Conservation (phyloP, 2,888 invertebrate species). For the Masnerella sp. region DNA sequence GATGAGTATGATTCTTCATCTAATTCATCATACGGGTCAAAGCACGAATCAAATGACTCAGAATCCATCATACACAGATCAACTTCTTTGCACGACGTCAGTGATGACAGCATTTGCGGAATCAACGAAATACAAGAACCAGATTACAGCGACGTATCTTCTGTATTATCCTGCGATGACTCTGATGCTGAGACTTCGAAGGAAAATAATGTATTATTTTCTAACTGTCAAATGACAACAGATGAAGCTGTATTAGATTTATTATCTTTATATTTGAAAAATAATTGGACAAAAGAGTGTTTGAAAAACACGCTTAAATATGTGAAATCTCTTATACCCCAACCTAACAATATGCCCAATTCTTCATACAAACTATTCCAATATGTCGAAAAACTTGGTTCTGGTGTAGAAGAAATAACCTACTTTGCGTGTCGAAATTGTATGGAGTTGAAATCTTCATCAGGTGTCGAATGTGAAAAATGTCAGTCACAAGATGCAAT, state of each 20-base stretch:
- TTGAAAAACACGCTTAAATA: slow-evolving; percentile 1
- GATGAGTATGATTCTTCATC: no score
- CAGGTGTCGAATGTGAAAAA: slow-evolving; percentile 10
- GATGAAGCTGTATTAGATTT: slow-evolving; percentile 25
- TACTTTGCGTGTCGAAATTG: slow-evolving; percentile 33
- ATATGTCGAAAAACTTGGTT: slow-evolving; percentile 17
- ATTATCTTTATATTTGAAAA: neutral
- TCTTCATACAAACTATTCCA: slow-evolving; percentile 17
- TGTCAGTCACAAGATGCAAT: slow-evolving; percentile 30
- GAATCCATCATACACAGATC: no score
- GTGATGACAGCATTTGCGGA: no score
- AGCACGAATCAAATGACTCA: no score
- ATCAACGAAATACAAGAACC: no score
- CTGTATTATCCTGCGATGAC: no score
- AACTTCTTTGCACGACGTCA: no score
- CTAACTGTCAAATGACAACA: neutral
- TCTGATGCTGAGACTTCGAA: no score
- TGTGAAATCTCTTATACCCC: slow-evolving; percentile 12
- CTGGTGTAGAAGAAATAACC: neutral
- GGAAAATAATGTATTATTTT: no score
- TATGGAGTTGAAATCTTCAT: slow-evolving; percentile 14
- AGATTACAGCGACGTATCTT: no score
- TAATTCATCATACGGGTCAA: no score
- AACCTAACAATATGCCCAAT: slow-evolving; percentile 24
- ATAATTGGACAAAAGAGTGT: slow-evolving; percentile 11